Evolutionary conservation across 1,140 invertebrate genomes (phyloP), one percentile per base, ranked within the genome.

Genomic region (Diprion similis): DNA sequence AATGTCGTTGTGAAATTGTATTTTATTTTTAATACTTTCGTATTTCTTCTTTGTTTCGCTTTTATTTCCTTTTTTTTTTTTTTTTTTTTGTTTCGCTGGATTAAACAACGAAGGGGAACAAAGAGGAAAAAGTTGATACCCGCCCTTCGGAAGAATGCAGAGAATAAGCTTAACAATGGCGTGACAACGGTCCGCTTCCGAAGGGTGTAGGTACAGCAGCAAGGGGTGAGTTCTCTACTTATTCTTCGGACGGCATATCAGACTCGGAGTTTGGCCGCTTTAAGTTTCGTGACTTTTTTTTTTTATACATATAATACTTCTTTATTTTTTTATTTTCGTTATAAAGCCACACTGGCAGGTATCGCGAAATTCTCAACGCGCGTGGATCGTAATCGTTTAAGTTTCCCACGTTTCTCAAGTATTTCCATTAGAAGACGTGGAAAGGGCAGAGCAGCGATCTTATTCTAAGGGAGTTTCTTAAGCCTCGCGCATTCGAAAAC

Each of bases 321-420:
- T n/a, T n/a, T n/a, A n/a, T n/a, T n/a, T 7, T 59, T n/a, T 8
- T 59, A 59, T 37, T 37, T 4, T 37, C n/a, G 24, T 37, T 37
- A 37, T 37, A 37, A 37, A 37, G 24, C 24, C 24, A 37, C 24
- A 37, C 24, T 37, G 24, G 24, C 24, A 37, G 24, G 24, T 37
- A 1, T 8, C 51, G n/a, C 4, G 8, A 59, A 59, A 59, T 59
- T 59, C 51, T 59, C 51, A 59, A 59, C 51, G 24, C 24, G 24
- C 24, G 51, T 59, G n/a, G 51, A 59, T 59, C 51, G 51, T 59
- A 13, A 59, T 59, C 51, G 51, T n/a, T 13, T n/a, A 59, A 59
- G 1, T 59, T 59, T 59, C n/a, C n/a, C 51, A 59, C 51, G 51
- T 59, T 59, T 59, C 51, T 59, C 51, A 59, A 59, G 51, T 59